Conservation (phyloP, 2,888 invertebrate genomes). For the Trissolcus japonicus region DNA sequence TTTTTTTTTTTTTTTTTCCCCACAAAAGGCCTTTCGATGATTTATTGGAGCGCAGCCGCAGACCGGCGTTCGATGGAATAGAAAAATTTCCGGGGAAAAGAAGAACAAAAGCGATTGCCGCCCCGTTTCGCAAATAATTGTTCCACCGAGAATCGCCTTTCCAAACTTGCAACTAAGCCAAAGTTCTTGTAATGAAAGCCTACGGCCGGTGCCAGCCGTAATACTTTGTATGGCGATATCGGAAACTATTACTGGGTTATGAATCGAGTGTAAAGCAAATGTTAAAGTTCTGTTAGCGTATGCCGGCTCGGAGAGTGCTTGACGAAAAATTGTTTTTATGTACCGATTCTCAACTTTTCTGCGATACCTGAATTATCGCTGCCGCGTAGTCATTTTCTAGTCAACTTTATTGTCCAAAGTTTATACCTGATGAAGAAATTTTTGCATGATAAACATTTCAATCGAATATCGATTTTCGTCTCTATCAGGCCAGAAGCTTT, state of each 20-base stretch:
- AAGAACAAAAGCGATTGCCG: slow-evolving; percentile 15
- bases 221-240: slow-evolving; percentile 42
- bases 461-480: slow-evolving; percentile 27
- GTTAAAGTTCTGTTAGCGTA: slow-evolving; percentile 44
- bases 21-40: not conserved
- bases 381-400: slow-evolving; percentile 28
- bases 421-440: slow-evolving; percentile 30
- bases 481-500: slow-evolving; percentile 12
- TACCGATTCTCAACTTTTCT: slow-evolving; percentile 26
- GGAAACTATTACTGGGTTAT: slow-evolving; percentile 57
- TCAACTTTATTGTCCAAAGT: slow-evolving; percentile 33
- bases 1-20: no score
- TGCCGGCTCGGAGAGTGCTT: not conserved
- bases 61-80: slow-evolving; percentile 4
- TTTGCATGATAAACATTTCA: slow-evolving; percentile 24
- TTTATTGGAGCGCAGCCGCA: slow-evolving; percentile 27
- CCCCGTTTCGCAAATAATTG: slow-evolving; percentile 64
- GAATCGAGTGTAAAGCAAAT: slow-evolving; percentile 54
- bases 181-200: slow-evolving; percentile 62
- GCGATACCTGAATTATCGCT: slow-evolving; percentile 35
- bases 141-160: slow-evolving; percentile 65
- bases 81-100: slow-evolving; percentile 7
- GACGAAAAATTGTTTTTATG: slow-evolving; percentile 37
- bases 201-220: slow-evolving; percentile 34
- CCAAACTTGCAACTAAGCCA: slow-evolving; percentile 65